phyloP scores from a whole-genome alignment of 2,797 vertebrate species.

The Mus spretus region DNA sequence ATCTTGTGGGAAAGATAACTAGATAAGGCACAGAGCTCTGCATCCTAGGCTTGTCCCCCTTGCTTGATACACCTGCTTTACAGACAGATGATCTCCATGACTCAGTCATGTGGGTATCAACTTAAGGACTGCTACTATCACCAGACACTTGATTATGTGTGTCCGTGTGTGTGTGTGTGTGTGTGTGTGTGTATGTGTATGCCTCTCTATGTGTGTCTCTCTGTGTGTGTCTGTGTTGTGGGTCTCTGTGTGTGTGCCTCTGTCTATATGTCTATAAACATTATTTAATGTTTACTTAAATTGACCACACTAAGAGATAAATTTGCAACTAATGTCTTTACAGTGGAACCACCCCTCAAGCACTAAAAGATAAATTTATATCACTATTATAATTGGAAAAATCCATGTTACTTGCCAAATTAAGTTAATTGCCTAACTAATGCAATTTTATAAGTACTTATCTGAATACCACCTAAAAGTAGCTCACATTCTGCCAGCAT shows the following conservation, averaged over 20 bases:
- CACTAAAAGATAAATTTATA: slow-evolving; percentile 44
- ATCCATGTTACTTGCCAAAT: neutral
- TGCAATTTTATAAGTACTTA: neutral
- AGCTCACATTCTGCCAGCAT: neutral
- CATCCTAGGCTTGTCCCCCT: neutral
- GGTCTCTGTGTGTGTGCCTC: neutral
- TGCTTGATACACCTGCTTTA: neutral
- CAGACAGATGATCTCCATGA: neutral
- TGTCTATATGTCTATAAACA: neutral
- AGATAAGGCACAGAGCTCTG: neutral
- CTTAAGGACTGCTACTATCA: neutral
- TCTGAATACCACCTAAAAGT: neutral
- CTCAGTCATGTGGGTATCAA: neutral
- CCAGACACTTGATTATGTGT: neutral
- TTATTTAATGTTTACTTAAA: slow-evolving; percentile 6
- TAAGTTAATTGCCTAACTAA: neutral
- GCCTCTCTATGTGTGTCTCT: neutral
- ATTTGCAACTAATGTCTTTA: neutral
- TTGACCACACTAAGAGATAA: slow-evolving; percentile 20
- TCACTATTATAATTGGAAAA: slow-evolving; percentile 45
- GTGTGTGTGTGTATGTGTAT: neutral
- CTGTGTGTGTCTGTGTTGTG: no score
- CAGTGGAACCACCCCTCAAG: neutral
- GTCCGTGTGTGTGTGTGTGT: neutral
- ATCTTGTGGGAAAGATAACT: neutral